Conservation (phyloP, 1,140 invertebrate genomes). For the Drosophila carrolli region DNA sequence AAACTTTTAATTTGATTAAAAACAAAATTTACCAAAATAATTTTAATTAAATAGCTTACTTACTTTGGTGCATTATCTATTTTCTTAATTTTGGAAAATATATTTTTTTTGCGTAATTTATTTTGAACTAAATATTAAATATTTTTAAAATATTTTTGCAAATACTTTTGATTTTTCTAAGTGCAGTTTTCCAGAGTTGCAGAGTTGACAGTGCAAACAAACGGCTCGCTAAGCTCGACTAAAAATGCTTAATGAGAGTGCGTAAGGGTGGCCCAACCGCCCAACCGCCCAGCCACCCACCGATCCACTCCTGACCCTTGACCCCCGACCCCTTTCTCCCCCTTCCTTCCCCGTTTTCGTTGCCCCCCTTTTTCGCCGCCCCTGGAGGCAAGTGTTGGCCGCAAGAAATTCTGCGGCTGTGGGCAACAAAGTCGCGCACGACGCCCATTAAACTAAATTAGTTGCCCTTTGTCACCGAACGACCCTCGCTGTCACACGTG, state of each 20-base stretch:
- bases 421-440: conserved; percentile 67
- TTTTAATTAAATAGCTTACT: too few relatives aligned
- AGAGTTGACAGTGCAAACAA: conserved; percentile 77
- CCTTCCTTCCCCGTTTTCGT: neutral
- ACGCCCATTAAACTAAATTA: conserved; percentile 79
- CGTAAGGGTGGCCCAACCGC: conserved; percentile 41
- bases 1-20: too few relatives aligned
- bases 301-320: neutral
- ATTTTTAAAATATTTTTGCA: too few relatives aligned
- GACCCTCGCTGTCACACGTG: conserved; percentile 59
- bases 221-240: conserved; percentile 78
- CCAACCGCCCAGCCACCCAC: neutral
- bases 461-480: conserved; percentile 78
- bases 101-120: too few relatives aligned
- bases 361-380: neutral
- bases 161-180: neutral
- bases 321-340: conserved; percentile 1
- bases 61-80: too few relatives aligned
- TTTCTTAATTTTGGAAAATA: too few relatives aligned
- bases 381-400: conserved; percentile 47
- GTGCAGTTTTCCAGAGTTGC: conserved; percentile 18
- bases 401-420: conserved; percentile 75
- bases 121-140: too few relatives aligned
- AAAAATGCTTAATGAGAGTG: conserved; percentile 80
- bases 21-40: too few relatives aligned